These are phyloP conservation scores for Mystacornis crossleyi DNA, from an alignment of 2,113 vertebrate species.

Conservation along the genomic window DNA sequence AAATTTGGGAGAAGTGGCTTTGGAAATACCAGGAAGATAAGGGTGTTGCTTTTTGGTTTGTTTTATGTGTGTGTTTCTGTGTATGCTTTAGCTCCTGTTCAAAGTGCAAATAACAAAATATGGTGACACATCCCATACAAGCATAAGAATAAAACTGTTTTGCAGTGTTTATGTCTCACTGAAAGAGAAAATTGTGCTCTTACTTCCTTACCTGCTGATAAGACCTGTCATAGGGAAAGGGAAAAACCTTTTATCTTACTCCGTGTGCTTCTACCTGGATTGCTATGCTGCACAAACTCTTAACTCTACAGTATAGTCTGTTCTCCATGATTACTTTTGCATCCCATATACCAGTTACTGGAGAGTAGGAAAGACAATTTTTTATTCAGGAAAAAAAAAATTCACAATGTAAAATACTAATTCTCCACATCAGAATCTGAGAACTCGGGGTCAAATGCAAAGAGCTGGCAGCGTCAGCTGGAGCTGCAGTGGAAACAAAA, in stretches of 20 bases:
- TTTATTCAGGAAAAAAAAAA: not conserved
- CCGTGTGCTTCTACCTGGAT: not conserved
- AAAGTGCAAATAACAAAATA: not conserved
- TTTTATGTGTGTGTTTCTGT: not conserved
- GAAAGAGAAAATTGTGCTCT: not conserved
- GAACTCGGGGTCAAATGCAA: not conserved
- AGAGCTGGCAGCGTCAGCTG: not conserved
- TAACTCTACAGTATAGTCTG: not conserved
- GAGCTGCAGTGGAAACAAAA: not conserved
- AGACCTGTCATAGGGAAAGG: fast-evolving
- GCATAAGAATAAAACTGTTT: not conserved
- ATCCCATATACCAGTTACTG: not conserved
- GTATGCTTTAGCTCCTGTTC: not conserved
- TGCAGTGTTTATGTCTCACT: not conserved
- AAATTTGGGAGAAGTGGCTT: not conserved
- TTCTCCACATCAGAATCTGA: not conserved
- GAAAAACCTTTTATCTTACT: not conserved
- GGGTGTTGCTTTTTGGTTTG: not conserved
- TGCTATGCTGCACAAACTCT: not conserved
- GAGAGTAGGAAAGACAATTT: not conserved
- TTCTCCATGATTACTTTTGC: not conserved
- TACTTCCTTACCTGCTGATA: not conserved
- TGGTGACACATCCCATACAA: not conserved
- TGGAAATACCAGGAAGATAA: not conserved
- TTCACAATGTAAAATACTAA: not conserved